Base-by-base conservation (phyloP, 64 coral and sea anemone genomes). In the Orbicella faveolata region DNA sequence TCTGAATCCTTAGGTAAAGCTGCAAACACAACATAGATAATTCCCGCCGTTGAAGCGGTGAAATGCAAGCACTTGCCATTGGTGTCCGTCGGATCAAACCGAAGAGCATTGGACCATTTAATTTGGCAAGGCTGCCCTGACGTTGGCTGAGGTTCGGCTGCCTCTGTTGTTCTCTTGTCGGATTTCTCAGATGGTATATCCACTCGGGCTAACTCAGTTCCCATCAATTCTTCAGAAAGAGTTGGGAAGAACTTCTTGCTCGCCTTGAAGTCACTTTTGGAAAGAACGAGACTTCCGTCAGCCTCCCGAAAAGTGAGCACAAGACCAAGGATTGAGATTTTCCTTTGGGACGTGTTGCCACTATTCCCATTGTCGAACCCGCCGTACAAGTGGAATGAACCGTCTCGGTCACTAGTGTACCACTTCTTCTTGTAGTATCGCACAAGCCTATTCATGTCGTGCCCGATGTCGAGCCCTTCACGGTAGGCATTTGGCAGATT, bases 301-400 rank as follows among this genome's bases (percentile, higher is more conserved):
- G 26, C 41, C 55, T 90, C 89, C 11, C 67, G 18, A 52, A 67
- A 91, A 19, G 51, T 91, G 1, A 91, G 72, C 3, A 84, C 80
- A 61, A 91, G 89, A 10, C 89, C 89, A 91, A 83, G 83, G 30
- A 91, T 91, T 34, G 89, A 91, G 0, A 91, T 84, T 76, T 91
- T 91, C 20, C 23, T 61, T 15, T 84, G 61, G 21, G 20, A 34
- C 36, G 63, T 18, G 17, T 62, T 23, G 72, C 4, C 26, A 33
- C 36, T 84, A 7, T 69, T 63, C 21, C 79, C 68, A 17, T 74
- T 84, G 20, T 62, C 23, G 16, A 69, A 88, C 1, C 4, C 86
- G 54, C 52, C 36, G 70, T 53, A 88, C 68, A 77, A 54, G 64
- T 89, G 89, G 55, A 90, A 90, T 33, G 65, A 23, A 25, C 52